Percentiles rank a stretch among this genome's conserved stretches.
Conservation (phyloP, 2,113 vertebrate genomes). For the Strix aluco region DNA sequence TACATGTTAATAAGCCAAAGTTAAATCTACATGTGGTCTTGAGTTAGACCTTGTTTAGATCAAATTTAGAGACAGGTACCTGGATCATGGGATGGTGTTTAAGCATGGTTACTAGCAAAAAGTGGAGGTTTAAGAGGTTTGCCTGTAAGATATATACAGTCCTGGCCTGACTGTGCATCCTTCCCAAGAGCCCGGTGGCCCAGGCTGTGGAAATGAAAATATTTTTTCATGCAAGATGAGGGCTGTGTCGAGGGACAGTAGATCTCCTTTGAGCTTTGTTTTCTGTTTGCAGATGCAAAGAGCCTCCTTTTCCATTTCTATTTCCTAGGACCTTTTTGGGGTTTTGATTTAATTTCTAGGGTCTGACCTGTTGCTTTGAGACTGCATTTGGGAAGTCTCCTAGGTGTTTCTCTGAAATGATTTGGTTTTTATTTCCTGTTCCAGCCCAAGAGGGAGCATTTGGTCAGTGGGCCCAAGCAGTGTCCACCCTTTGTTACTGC, state of each 20-base stretch:
- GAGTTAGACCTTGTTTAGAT: neutral
- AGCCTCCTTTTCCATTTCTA: neutral
- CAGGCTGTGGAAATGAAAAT: neutral
- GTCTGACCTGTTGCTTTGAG: neutral
- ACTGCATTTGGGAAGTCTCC: neutral
- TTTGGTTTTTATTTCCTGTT: neutral
- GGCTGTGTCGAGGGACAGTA: fast-evolving
- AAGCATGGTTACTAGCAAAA: neutral
- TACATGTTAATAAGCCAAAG: neutral
- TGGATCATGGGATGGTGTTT: neutral
- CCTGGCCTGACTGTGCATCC: neutral
- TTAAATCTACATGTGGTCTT: neutral
- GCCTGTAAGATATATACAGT: neutral
- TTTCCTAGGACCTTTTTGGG: neutral
- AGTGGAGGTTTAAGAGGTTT: neutral
- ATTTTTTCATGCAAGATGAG: neutral
- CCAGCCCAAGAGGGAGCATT: neutral
- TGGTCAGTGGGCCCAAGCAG: neutral
- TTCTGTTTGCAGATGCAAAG: neutral
- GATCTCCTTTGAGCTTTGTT: neutral
- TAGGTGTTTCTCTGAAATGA: neutral
- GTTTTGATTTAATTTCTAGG: neutral
- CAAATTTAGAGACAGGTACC: neutral
- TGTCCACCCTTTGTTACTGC: slow-evolving; percentile 51
- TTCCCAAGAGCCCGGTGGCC: neutral